Evolutionary conservation across 92 coral and sea anemone genomes (phyloP), one percentile per base, ranked within the genome.

Genomic region (Porites lobata): DNA sequence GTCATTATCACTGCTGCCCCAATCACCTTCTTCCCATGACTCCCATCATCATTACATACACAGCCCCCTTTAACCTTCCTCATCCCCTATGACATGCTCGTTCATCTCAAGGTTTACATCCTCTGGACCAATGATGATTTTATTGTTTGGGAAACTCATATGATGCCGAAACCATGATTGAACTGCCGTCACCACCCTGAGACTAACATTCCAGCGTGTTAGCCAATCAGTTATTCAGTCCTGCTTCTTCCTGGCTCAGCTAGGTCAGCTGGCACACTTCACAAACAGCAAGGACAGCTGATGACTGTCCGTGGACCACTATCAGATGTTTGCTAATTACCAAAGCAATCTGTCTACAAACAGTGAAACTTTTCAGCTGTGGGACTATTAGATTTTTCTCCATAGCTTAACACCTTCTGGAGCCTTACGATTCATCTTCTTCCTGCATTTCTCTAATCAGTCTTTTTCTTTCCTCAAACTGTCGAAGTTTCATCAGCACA

Each of bases 391-490:
- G 47, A 38, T 56, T 51, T 56, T 29, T 22, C 15, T 56, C 10
- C 17, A 38, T 13, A 3, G 50, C 65, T 21, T 10, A 12, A 7
- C 11, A 6, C 58, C 54, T 8, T 17, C 64, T n/a, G n/a, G 21
- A 54, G 17, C 52, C 43, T 74, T 54, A 74, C 18, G 20, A 52
- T 22, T 66, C 78, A 4, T 95, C 99, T 52, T 95, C 96, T 22
- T 89, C 93, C 50, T 93, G 93, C 91, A 97, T 87, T 84, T 96
- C 94, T 83, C 84, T 96, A 5, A 94, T 94, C 56, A 97, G 66
- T 71, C 98, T 81, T 88, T 96, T 97, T 71, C 99, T 88, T 71
- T 97, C 99, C 85, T 97, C 95, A 72, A 96, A 96, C 85, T 97
- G 99, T 43, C 98, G 94, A 63, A 97, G 87, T 92, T 94, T 96